phyloP scores from a whole-genome alignment of 2,888 invertebrate species.

The Phrixothrix hirtus region DNA sequence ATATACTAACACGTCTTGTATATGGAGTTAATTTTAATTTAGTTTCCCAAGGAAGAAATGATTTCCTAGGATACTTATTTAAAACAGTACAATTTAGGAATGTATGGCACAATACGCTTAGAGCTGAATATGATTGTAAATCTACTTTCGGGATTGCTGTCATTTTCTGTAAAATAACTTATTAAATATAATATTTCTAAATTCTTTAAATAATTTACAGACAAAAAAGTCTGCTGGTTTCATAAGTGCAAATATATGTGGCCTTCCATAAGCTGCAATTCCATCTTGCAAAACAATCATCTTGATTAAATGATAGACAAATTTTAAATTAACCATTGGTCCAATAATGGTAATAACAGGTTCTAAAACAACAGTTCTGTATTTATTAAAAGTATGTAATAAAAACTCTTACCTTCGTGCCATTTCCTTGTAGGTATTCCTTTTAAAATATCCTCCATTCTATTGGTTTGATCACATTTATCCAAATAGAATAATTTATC shows the following conservation, averaged over 20 bases:
- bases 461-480: slow-evolving; percentile 61
- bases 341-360: slow-evolving; percentile 65
- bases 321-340: slow-evolving; percentile 60
- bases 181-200: not conserved
- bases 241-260: slow-evolving; percentile 66
- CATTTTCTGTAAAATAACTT: slow-evolving; percentile 55
- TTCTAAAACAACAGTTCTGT: slow-evolving; percentile 47
- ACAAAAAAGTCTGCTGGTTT: slow-evolving; percentile 66
- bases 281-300: slow-evolving; percentile 64
- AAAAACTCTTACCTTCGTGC: slow-evolving; percentile 54
- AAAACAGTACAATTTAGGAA: slow-evolving; percentile 68
- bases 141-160: slow-evolving; percentile 62
- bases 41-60: slow-evolving; percentile 68
- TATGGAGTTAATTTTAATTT: slow-evolving; percentile 27
- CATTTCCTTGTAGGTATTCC: slow-evolving; percentile 57
- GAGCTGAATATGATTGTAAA: slow-evolving; percentile 59
- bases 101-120: slow-evolving; percentile 68
- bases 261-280: slow-evolving; percentile 62
- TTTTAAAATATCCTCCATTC: slow-evolving; percentile 60
- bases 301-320: slow-evolving; percentile 66
- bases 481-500: slow-evolving; percentile 63
- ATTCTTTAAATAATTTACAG: not conserved
- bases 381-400: not conserved
- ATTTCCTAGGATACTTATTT: slow-evolving; percentile 64
- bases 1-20: slow-evolving; percentile 11